Evolutionary conservation across 2,888 invertebrate species (phyloP), one percentile per base, ranked within the genome.

Genomic region (Atherix ibis): DNA sequence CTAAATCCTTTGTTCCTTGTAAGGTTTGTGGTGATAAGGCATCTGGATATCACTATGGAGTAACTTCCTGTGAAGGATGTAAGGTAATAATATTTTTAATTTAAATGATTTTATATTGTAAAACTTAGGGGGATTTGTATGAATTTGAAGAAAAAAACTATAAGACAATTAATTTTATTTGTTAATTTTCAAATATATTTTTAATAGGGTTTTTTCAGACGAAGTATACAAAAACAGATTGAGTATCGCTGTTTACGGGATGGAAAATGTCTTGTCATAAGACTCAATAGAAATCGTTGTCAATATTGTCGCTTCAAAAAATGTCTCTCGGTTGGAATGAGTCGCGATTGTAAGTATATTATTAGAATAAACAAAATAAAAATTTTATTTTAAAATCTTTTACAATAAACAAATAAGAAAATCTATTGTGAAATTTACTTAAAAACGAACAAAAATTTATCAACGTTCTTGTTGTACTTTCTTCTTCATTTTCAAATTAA

Each of bases 21-120:
- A 91, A 89, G 63, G 94, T 95, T 47, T 95, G 95, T 64, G 94
- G 94, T 28, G 95, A 95, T 63, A 83, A 85, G 55, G 85, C 87
- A 39, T 84, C 83, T 35, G 61, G 61, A 32, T 95, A 94, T 64
- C 94, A 95, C 65, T 95, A 95, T 74, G 94, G 95, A 34, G 94
- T 95, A 47, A 94, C 92, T 43, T 91, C 91, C 44, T 95, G 94
- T 64, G 94, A 95, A 64, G 94, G 95, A 46, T 95, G 94, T 67
- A 95, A 94, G 81, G 92, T 92, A 66, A 64, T 60, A n/a, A n/a
- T n/a, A n/a, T n/a, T 52, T 37, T 19, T 28, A 27, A 38, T 12
- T 31, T 14, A 22, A 22, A 22, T 22, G 10, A 22, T 22, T 18
- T n/a, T 17, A 25, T 22, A 18, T 29, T 31, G n/a, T n/a, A n/a